phyloP scores from a whole-genome alignment of 1,140 invertebrate species.

The Ruditapes philippinarum region DNA sequence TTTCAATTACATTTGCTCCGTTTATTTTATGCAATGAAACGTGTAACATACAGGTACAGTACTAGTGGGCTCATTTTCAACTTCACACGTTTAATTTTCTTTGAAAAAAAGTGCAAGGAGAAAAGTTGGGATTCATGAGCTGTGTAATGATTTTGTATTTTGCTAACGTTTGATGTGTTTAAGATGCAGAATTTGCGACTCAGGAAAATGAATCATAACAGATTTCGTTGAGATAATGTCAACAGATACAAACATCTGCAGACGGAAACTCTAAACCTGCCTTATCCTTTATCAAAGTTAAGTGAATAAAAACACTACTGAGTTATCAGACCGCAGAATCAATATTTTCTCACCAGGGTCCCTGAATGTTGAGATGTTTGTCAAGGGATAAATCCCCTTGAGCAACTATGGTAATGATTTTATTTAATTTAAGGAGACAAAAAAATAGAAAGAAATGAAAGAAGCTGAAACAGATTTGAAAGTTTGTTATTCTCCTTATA shows the following conservation, averaged over 20 bases:
- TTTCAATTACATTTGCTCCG: too few relatives aligned
- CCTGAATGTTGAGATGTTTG: not conserved
- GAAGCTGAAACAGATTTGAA: too few relatives aligned
- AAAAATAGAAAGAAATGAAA: not conserved
- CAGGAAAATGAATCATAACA: not conserved
- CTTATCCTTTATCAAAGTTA: constrained; percentile 3
- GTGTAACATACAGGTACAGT: too few relatives aligned
- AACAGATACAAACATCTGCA: constrained; percentile 12
- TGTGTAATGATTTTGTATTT: too few relatives aligned
- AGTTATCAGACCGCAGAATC: not conserved
- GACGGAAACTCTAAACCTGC: not conserved
- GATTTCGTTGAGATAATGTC: not conserved
- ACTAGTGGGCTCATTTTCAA: too few relatives aligned
- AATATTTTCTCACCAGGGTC: not conserved
- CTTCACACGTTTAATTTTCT: too few relatives aligned
- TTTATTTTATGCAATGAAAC: too few relatives aligned
- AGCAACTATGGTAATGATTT: not conserved
- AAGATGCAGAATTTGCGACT: not conserved
- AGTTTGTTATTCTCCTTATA: too few relatives aligned
- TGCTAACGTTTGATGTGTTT: too few relatives aligned
- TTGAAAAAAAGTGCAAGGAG: too few relatives aligned
- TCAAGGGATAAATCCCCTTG: not conserved
- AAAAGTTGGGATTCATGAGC: too few relatives aligned
- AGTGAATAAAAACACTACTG: not conserved
- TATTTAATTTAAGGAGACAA: not conserved